A percentile compares a stretch with the other conserved stretches of the same genome.
These are phyloP conservation scores for Misgurnus mizolepis DNA, from an alignment of 2,113 vertebrate species.

Conservation along the genomic window DNA sequence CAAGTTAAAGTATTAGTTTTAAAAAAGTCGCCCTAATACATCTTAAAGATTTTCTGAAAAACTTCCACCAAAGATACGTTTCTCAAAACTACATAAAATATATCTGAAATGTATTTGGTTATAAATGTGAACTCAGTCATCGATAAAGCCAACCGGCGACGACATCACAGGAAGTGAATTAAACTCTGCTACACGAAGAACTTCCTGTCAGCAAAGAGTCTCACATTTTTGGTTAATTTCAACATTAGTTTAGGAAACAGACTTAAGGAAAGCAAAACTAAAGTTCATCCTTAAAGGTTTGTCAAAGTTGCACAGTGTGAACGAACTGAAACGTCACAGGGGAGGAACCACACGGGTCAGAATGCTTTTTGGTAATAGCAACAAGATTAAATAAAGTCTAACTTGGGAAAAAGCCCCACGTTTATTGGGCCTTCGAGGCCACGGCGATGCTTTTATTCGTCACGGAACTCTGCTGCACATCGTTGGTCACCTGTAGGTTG, in stretches of 20 bases:
- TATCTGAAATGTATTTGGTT: constrained; percentile 41
- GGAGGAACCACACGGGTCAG: neutral
- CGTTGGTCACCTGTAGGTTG: constrained; percentile 88
- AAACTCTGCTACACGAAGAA: constrained; percentile 19
- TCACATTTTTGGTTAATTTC: constrained; percentile 90
- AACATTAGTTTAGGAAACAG: constrained; percentile 68
- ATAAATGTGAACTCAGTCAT: constrained; percentile 44
- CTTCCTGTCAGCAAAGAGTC: constrained; percentile 7
- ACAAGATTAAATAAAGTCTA: constrained; percentile 71
- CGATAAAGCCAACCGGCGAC: constrained; percentile 19
- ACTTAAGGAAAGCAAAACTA: constrained; percentile 75
- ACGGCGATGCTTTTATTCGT: constrained; percentile 89
- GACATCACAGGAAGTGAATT: constrained; percentile 25
- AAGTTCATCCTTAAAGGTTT: neutral
- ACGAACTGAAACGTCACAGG: neutral
- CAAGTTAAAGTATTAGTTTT: constrained; percentile 56
- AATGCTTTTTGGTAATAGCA: constrained; percentile 75
- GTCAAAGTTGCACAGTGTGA: constrained; percentile 21
- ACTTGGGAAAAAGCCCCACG: constrained; percentile 40
- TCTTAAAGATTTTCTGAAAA: neutral
- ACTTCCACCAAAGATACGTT: neutral
- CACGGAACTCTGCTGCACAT: constrained; percentile 82
- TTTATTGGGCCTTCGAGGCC: constrained; percentile 98
- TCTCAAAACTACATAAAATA: constrained; percentile 28
- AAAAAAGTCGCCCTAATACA: constrained; percentile 29